Base-by-base conservation (phyloP, 1,140 invertebrate genomes). In the Tigriopus japonicus region DNA sequence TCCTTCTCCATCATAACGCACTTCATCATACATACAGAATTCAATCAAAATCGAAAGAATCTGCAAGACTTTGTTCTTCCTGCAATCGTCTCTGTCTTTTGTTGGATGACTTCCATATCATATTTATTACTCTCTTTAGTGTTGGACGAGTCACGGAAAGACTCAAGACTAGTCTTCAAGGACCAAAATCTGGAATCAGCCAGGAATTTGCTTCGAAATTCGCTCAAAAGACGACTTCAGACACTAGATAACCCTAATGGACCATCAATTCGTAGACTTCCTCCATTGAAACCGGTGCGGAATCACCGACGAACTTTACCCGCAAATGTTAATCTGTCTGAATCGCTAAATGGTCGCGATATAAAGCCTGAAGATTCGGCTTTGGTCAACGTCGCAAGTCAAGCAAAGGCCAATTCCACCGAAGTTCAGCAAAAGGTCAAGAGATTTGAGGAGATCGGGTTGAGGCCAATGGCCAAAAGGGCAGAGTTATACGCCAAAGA, bases 1-100 rank as follows among this genome's bases (percentile, higher is more conserved):
- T 17, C 56, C 2, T 58, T 58, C 56, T 40, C 56, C 40, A 35
- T 58, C 17, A 58, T 58, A 6, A 58, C 56, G 24, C 56, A 58
- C 42, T 23, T 40, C n/a, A 58, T 58, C n/a, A 58, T 58, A 6
- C 28, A 58, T 23, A 58, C 56, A 42, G 56, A 58, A 41, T 41
- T 58, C 15, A 41, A 42, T 23, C 42, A 24, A n/a, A n/a, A 58
- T 15, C 28, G 42, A n/a, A 40, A 24, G n/a, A 58, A 58, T 41
- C 56, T 58, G 35, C 23, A 42, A 42, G n/a, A 42, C 17, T 58
- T 58, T 42, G 56, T 58, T n/a, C 40, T 58, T 13, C 56, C 56
- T 5, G 56, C 56, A n/a, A 58, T 58, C 15, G 35, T 58, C 17
- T 58, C 56, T 2, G 56, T 58, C 1, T 58, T 58, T 17, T 28